Base-by-base conservation (phyloP, 2,113 vertebrate genomes). In the Bufo gargarizans region DNA sequence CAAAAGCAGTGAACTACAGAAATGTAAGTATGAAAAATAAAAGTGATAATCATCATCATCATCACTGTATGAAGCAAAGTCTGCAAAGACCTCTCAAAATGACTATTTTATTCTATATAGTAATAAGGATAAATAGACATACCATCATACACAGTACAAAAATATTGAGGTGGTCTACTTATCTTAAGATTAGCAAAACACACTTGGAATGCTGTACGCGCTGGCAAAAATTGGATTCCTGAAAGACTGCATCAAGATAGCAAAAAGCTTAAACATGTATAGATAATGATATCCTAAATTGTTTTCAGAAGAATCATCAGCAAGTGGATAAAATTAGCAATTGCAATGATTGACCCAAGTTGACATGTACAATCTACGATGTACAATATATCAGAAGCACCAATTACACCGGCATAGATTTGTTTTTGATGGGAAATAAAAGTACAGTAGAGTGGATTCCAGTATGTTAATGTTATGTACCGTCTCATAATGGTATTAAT, bases 321-420 rank as follows among this genome's bases (percentile, higher is more conserved):
- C 72, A 49, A 45, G 47, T 77, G 74, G 50, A 78, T 10, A 14
- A 78, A 78, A 53, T 78, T 78, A 78, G 50, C 77, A 78, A 78
- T 78, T 53, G 56, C 49, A 78, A 22, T 78, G 56, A 78, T 78
- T 78, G 77, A 78, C 20, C 49, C 77, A 56, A 56, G n/a, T 20
- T 78, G 77, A 78, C 13, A 56, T 19, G 1, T 20, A 19, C 47
- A 53, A 53, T 12, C 50, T 12, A 14, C 50, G 56, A 9, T 50
- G 9, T 22, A 14, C 50, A 14, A 7, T 11, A 11, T 22, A n/a
- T 78, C 0, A 11, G 77, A 20, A n/a, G 50, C 50, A n/a, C 50
- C 16, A 50, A 78, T 14, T 78, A 78, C 77, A 55, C 49, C 47
- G 3, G 19, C 14, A 50, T 7, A 20, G 3, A 74, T 74, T 74